Evolutionary conservation across 2,113 vertebrate genomes (phyloP), one percentile per base, ranked within the genome.

Genomic region (Tautogolabrus adspersus): DNA sequence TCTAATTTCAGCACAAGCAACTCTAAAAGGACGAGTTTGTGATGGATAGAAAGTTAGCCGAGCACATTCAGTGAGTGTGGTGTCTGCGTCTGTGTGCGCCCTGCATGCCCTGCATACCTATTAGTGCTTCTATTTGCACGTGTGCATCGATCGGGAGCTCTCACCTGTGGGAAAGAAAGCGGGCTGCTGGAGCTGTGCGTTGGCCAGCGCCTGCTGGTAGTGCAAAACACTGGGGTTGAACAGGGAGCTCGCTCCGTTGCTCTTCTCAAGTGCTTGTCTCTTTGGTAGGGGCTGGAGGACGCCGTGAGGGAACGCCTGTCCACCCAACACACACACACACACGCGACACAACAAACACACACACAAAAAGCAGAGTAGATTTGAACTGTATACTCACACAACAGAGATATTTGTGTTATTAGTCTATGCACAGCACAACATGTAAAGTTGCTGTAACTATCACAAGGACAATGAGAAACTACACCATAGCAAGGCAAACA

Each of bases 231-330:
- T 97, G 93, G 97, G 97, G 90, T 95, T 98, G 93, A 99, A 98
- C 90, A 98, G 94, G 65, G 97, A 93, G 89, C 94, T 96, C 72
- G 96, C 95, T 74, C 96, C 96, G 84, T 96, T 98, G 94, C 94
- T 97, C 93, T 99, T 99, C 94, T 99, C 98, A 84, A 99, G 95
- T 83, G 98, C 97, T 94, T 92, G 96, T 96, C 98, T 98, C 97
- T 99, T 99, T 97, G 98, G 97, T 97, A 99, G 96, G 65, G 97
- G 96, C 85, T 99, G 98, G 91, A 99, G 96, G 92, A 97, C 93
- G 89, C 97, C 96, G 49, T 97, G 96, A 89, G 97, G 97, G 91
- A 99, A 99, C 73, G 96, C 97, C 98, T 99, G 82, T 12, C 56
- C 76, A 47, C 63, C 70, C 0, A n/a, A 52, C 67, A 80, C 9